Evolutionary conservation across 2,888 invertebrate species (phyloP), one percentile per base, ranked within the genome.

Genomic region (Lepidonotus clava): DNA sequence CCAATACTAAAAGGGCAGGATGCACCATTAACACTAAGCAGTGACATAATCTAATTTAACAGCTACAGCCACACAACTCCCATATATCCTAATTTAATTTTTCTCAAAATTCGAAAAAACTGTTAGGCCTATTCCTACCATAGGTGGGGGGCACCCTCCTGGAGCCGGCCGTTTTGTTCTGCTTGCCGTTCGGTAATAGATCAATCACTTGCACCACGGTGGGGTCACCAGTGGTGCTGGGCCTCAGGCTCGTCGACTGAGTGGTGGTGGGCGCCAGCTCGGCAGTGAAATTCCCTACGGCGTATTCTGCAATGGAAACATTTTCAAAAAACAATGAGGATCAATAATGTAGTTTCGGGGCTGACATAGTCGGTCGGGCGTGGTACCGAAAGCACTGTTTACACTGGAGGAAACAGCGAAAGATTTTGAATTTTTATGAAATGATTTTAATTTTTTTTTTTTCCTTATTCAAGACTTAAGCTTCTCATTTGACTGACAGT

Each of bases 221-320:
- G 4, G 41, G 41, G 28, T 80, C 51, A 6, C 28, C 41, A 1
- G n/a, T 21, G 24, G 80, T 80, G 46, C n/a, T 51, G 5, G 46
- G 41, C 2, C 51, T 24, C 8, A 28, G 41, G 28, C 24, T 18
- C n/a, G 91, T 88, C 1, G 91, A 83, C 14, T 88, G 83, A 6
- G 91, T 91, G n/a, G 91, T 91, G 18, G 91, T 90, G 18, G 83
- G 86, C 34, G 53, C 51, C 61, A 87, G n/a, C 83, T 84, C 85
- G 51, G 53, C 83, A 36, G 66, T 87, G 85, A 87, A 87, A 34
- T 88, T 88, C 5, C 88, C 88, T 11, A 41, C 61, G 14, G 85
- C 88, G 24, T 95, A 93, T 90, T 95, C 96, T 96, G 94, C 6
- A 80, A 71, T 8, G 8, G 18, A 8, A 46, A 18, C 46, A 46